Conservation (phyloP, 2,888 invertebrate genomes). For the Trileptium ribeirensis region DNA sequence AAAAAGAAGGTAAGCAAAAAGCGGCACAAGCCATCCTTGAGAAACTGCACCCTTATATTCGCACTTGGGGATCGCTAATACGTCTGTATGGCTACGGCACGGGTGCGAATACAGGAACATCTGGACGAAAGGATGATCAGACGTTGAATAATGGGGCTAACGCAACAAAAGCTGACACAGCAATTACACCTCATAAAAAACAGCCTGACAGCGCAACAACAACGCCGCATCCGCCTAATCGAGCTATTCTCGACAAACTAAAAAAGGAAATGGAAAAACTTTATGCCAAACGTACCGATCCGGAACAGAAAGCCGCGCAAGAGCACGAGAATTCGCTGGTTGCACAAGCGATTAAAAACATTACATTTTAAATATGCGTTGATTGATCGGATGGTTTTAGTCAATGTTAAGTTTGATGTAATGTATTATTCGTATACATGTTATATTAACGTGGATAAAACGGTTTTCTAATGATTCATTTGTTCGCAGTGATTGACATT, state of each 20-base stretch:
- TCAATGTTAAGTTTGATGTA: too few species aligned
- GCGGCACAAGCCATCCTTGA: conserved; percentile 89
- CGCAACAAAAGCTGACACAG: background rate
- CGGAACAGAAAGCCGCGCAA: background rate
- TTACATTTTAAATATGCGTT: conserved; percentile 24
- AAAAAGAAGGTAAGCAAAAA: conserved; percentile 87
- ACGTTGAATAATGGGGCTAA: background rate
- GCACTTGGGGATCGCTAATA: conserved; percentile 85
- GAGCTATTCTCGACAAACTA: conserved; percentile 77
- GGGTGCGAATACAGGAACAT: background rate
- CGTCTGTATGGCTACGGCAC: conserved; percentile 68
- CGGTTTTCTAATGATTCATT: too few species aligned
- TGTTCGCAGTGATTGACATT: too few species aligned
- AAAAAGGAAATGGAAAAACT: conserved; percentile 72
- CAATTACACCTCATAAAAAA: conserved; percentile 5
- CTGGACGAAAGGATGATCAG: background rate
- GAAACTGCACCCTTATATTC: conserved; percentile 85
- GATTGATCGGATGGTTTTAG: too few species aligned
- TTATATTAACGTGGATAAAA: too few species aligned
- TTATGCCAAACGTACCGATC: conserved; percentile 56
- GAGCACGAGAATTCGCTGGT: conserved; percentile 4
- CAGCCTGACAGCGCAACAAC: background rate
- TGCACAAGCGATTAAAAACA: conserved; percentile 19
- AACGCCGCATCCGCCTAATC: conserved; percentile 62
- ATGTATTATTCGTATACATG: too few species aligned